Conservation (phyloP, 2,797 vertebrate genomes). For the Sebastes melanostomus region DNA sequence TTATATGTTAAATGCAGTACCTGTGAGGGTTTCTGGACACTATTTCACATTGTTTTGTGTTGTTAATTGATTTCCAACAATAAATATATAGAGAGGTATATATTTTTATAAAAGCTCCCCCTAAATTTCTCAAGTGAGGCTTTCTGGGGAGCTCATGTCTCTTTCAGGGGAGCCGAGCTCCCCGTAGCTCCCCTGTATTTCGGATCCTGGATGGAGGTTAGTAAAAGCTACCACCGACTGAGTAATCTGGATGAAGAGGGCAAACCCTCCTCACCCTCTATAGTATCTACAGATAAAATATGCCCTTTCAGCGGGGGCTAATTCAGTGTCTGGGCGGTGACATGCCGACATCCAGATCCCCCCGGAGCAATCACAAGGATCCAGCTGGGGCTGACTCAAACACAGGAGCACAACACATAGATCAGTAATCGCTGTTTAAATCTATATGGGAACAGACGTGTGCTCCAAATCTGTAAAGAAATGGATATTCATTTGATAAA, state of each 20-base stretch:
- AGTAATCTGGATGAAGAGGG: not conserved
- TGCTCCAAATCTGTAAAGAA: not conserved
- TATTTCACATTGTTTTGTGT: too few species aligned
- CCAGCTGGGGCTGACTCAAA: slow-evolving; percentile 17
- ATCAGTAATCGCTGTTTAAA: not conserved
- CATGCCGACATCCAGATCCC: slow-evolving; percentile 25
- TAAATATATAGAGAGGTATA: too few species aligned
- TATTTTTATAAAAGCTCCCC: too few species aligned
- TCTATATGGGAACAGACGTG: not conserved
- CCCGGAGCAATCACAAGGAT: not conserved
- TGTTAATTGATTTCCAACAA: too few species aligned
- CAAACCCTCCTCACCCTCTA: not conserved
- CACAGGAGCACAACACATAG: not conserved
- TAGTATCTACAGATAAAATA: slow-evolving; percentile 4
- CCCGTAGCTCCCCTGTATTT: not conserved
- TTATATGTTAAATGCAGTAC: rapidly evolving
- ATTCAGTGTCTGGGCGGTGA: slow-evolving; percentile 22
- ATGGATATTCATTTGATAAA: not conserved
- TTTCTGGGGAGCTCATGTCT: too few species aligned
- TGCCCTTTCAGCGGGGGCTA: slow-evolving; percentile 17
- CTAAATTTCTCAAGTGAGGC: too few species aligned
- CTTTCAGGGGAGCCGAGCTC: not conserved
- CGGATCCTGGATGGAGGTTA: not conserved
- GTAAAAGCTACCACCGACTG: not conserved
- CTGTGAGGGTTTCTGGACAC: too few species aligned